Base-by-base conservation (phyloP, 2,888 invertebrate species). In the Chaetogeoica ovagalla region DNA sequence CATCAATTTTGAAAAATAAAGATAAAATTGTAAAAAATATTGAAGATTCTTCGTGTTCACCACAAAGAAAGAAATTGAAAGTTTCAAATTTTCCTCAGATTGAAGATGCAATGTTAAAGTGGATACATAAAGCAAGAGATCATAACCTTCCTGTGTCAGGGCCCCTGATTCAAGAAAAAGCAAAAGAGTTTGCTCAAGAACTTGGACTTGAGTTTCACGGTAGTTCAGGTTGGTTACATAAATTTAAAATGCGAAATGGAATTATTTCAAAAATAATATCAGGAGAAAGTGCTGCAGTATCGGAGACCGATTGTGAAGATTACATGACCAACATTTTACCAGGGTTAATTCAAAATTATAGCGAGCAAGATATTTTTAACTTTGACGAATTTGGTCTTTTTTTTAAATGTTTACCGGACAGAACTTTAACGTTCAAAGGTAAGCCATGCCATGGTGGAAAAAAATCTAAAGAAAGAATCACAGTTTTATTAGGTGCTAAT, bases 231-330 rank as follows among this genome's bases (percentile, higher is more conserved):
- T n/a, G n/a, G n/a, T n/a, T n/a, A n/a, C n/a, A n/a, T n/a, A n/a
- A n/a, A n/a, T n/a, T n/a, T n/a, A n/a, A n/a, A n/a, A n/a, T n/a
- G n/a, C n/a, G n/a, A n/a, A n/a, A n/a, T n/a, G n/a, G n/a, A n/a
- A n/a, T n/a, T n/a, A n/a, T n/a, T n/a, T n/a, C n/a, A n/a, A n/a
- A n/a, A n/a, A n/a, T n/a, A n/a, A n/a, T n/a, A n/a, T n/a, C n/a
- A n/a, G n/a, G n/a, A n/a, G n/a, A n/a, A n/a, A n/a, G n/a, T 62
- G 62, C 62, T 62, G 62, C 62, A 62, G 62, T 62, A 62, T 62
- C 30, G 62, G 62, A 62, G 62, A 62, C 30, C 62, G 62, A 62
- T 62, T 62, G 62, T 62, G 19, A 62, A 23, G 62, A 62, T 57
- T 62, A 62, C 30, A 15, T 57, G 62, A 62, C 62, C 30, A 62